Conservation (phyloP, 2,888 invertebrate species). For the Agrilus biguttatus region DNA sequence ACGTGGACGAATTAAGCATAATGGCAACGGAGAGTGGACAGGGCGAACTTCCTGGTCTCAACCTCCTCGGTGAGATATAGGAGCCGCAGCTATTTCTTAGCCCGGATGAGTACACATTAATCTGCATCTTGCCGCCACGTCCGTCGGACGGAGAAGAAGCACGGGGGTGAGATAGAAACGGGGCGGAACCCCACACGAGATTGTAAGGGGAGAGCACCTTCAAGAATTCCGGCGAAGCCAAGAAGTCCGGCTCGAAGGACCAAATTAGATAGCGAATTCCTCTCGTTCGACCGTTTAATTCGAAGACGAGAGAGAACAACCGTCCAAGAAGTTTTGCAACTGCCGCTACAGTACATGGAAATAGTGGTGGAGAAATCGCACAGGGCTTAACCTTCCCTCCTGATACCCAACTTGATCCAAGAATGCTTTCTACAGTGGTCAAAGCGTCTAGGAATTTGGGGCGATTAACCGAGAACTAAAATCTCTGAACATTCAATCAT, state of each 20-base stretch:
- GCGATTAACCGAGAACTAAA: no score
- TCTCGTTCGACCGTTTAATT: constrained; percentile 27
- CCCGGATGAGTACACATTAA: constrained; percentile 32
- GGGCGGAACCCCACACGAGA: constrained; percentile 14
- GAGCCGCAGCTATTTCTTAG: constrained; percentile 28
- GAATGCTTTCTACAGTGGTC: no score
- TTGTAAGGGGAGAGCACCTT: constrained; percentile 21
- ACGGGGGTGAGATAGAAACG: neutral
- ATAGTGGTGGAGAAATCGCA: constrained; percentile 1
- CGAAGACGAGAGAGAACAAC: constrained; percentile 15
- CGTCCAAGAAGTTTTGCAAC: no score
- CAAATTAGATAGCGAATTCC: constrained; percentile 26
- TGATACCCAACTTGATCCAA: no score
- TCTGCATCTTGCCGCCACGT: constrained; percentile 22
- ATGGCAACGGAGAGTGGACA: constrained; percentile 12
- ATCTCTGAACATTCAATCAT: no score
- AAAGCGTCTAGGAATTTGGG: no score
- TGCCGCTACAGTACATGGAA: neutral
- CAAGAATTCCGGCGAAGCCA: constrained; percentile 23
- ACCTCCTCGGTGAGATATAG: constrained; percentile 10
- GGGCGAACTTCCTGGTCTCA: constrained; percentile 9
- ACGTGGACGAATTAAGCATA: constrained; percentile 7
- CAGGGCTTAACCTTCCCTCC: no score
- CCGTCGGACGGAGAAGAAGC: neutral
- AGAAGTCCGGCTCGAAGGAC: constrained; percentile 18